Percentiles rank a stretch among this genome's conserved stretches.
phyloP scores from a whole-genome alignment of 2,113 vertebrate species.

The Tupaia chinensis region DNA sequence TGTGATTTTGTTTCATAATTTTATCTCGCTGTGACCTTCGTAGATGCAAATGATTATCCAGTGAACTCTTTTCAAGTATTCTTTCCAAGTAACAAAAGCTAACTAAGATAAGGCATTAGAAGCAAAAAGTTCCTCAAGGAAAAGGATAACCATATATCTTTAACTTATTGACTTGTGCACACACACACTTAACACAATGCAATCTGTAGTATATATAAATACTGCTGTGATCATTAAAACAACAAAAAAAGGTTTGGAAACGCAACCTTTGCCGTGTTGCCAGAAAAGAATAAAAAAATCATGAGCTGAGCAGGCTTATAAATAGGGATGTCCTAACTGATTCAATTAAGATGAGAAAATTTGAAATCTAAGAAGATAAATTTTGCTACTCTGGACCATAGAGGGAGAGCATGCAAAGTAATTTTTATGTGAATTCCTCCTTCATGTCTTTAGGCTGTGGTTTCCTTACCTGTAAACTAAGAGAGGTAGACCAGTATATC shows the following conservation, averaged over 20 bases:
- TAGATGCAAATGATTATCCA: constrained; percentile 11
- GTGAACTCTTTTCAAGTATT: not conserved
- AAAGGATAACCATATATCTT: constrained; percentile 16
- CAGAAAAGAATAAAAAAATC: not conserved
- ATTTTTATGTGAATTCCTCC: not conserved
- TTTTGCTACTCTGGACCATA: not conserved
- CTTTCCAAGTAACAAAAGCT: constrained; percentile 27
- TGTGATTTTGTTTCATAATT: constrained; percentile 22
- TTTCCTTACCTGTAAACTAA: constrained; percentile 19
- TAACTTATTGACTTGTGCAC: not conserved
- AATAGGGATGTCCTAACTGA: not conserved
- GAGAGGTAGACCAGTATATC: not conserved
- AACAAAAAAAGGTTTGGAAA: constrained; percentile 7
- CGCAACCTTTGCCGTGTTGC: not conserved
- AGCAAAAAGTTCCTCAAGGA: constrained; percentile 21
- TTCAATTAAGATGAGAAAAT: not conserved
- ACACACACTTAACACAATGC: not conserved
- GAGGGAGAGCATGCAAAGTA: not conserved
- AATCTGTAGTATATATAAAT: not conserved
- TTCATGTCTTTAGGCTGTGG: not conserved
- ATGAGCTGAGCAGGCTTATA: not conserved
- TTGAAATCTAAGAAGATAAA: not conserved
- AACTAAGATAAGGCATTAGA: constrained; percentile 3
- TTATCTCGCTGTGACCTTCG: constrained; percentile 59
- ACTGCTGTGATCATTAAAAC: not conserved